Percentiles rank a stretch among this genome's conserved stretches.
Conservation (phyloP, 2,888 invertebrate species). For the Halictus ligatus region DNA sequence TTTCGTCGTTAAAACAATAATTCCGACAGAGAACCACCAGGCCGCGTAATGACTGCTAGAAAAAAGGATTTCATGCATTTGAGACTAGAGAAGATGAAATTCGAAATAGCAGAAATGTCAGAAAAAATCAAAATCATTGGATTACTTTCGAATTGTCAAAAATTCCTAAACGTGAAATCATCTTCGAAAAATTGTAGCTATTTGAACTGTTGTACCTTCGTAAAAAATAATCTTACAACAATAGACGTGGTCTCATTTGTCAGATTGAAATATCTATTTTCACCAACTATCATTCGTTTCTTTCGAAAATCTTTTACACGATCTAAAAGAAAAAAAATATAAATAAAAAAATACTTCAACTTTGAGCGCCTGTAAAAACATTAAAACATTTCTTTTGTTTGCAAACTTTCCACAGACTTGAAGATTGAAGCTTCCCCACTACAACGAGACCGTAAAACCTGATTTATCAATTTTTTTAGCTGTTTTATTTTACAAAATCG, state of each 20-base stretch:
- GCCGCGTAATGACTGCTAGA: not conserved
- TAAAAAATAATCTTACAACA: not conserved
- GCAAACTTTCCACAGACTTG: too few relatives aligned
- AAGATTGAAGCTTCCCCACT: too few relatives aligned
- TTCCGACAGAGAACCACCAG: not conserved
- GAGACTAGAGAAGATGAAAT: not conserved
- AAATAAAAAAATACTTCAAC: not conserved
- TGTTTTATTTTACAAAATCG: too few relatives aligned
- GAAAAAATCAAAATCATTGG: not conserved
- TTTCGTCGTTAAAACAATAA: not conserved
- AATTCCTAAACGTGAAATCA: not conserved
- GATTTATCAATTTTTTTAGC: too few relatives aligned
- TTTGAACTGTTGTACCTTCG: not conserved
- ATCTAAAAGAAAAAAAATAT: too few relatives aligned
- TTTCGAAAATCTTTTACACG: not conserved
- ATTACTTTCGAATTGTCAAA: not conserved
- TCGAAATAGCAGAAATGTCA: not conserved
- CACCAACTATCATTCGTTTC: not conserved
- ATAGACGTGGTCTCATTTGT: too few relatives aligned
- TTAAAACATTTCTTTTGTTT: too few relatives aligned
- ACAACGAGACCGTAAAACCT: too few relatives aligned
- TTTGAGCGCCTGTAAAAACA: not conserved
- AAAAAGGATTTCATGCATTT: not conserved
- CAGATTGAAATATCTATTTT: too few relatives aligned
- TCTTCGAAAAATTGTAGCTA: not conserved